phyloP scores from a whole-genome alignment of 2,888 invertebrate species.

The Nomada fucata region DNA sequence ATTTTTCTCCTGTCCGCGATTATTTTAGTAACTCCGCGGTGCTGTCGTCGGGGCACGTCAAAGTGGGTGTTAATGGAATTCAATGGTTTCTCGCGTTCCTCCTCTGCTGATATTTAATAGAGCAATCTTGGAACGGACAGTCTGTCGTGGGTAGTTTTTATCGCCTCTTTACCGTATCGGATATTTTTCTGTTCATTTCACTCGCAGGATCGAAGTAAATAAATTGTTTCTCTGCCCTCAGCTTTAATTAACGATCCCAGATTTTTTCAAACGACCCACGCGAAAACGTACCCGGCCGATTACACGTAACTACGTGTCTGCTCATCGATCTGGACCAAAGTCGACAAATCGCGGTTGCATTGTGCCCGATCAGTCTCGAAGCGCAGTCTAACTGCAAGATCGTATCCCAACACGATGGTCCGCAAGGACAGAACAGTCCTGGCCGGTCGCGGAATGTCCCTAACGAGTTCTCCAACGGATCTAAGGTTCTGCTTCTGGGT shows the following conservation, averaged over 20 bases:
- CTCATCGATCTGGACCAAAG: slow-evolving; percentile 52
- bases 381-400: slow-evolving; percentile 58
- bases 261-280: slow-evolving; percentile 23
- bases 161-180: neutral
- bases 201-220: no score
- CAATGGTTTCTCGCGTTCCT: slow-evolving; percentile 5
- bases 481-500: slow-evolving; percentile 60
- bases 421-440: slow-evolving; percentile 49
- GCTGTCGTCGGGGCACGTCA: neutral
- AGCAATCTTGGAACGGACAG: neutral
- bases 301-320: slow-evolving; percentile 25
- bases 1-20: slow-evolving; percentile 3
- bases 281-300: slow-evolving; percentile 26
- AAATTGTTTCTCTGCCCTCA: neutral
- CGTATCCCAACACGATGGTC: slow-evolving; percentile 55
- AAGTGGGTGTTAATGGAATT: slow-evolving; percentile 48
- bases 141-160: neutral
- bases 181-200: neutral
- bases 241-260: slow-evolving; percentile 37
- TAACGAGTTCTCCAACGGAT: slow-evolving; percentile 69
- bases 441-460: slow-evolving; percentile 65
- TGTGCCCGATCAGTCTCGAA: slow-evolving; percentile 62
- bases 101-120: neutral
- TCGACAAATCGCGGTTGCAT: slow-evolving; percentile 67
- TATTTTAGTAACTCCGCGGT: slow-evolving; percentile 44